phyloP scores from a whole-genome alignment of 2,113 vertebrate species.

The Azemiops feae region DNA sequence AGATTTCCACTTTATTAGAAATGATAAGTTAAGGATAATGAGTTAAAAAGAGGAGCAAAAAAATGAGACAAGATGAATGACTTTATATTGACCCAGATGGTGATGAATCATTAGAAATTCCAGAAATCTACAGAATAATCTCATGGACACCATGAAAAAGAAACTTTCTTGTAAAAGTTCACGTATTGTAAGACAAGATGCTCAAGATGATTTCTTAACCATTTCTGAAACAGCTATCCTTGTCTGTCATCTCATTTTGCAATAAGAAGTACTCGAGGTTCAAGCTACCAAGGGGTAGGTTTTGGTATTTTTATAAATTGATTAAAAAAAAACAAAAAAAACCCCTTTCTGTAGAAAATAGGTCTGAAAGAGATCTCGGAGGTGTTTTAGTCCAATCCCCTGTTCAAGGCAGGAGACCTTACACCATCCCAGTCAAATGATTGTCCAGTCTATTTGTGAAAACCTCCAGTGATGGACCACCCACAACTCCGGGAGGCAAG shows the following conservation, averaged over 20 bases:
- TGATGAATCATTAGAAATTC: not conserved
- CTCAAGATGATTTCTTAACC: not conserved
- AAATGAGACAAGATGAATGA: not conserved
- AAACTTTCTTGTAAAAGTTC: not conserved
- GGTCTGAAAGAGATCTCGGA: not conserved
- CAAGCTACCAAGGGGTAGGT: not conserved
- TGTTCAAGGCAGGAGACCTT: not conserved
- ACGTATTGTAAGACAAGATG: not conserved
- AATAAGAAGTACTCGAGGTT: not conserved
- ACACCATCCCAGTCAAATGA: not conserved
- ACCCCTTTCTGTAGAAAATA: not conserved
- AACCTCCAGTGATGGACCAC: not conserved
- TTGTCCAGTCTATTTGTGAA: not conserved
- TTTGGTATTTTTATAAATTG: not conserved
- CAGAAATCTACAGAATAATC: not conserved
- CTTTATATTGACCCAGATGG: not conserved
- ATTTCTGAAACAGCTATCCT: not conserved
- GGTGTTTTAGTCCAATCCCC: not conserved
- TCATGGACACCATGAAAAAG: not conserved
- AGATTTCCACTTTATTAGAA: not conserved
- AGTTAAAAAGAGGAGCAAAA: not conserved
- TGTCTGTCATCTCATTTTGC: not conserved
- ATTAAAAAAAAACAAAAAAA: not conserved
- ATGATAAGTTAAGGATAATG: not conserved
- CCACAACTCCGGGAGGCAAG: not conserved